A percentile compares a stretch with the other conserved stretches of the same genome.
Evolutionary conservation across 1,140 invertebrate species (phyloP).

Genomic region (Pseudomyrmex cubaensis): DNA sequence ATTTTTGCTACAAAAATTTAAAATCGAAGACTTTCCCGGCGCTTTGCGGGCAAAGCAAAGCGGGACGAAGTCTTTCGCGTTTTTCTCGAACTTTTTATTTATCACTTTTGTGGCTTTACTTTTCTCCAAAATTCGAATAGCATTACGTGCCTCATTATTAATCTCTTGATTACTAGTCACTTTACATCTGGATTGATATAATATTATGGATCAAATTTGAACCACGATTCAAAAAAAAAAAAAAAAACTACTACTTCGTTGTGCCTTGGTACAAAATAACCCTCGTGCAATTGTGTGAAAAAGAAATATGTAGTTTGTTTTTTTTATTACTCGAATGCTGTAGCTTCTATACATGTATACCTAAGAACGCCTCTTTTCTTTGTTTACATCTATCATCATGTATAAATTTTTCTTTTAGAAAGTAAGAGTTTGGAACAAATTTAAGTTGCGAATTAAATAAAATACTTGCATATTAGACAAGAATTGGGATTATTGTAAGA

Average conservation of each 20-base stretch:
- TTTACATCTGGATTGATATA: slow-evolving; percentile 14
- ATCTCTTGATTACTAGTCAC: background rate
- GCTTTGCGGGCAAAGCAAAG: slow-evolving; percentile 54
- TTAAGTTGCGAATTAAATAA: slow-evolving; percentile 54
- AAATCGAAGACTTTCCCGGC: slow-evolving; percentile 56
- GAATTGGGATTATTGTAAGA: slow-evolving; percentile 74
- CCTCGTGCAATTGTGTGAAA: background rate
- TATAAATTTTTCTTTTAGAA: slow-evolving; percentile 50
- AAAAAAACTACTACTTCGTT: background rate
- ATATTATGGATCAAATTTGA: slow-evolving; percentile 21
- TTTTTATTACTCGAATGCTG: slow-evolving; percentile 67
- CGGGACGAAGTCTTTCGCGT: slow-evolving; percentile 60
- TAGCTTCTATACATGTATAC: slow-evolving; percentile 26
- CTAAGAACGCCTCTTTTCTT: slow-evolving; percentile 41
- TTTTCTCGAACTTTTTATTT: slow-evolving; percentile 37
- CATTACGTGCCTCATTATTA: no score
- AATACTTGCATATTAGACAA: slow-evolving; percentile 67
- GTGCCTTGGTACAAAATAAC: background rate
- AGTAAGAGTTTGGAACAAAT: slow-evolving; percentile 44
- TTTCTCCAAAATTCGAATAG: no score
- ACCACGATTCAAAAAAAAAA: background rate
- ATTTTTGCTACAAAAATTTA: slow-evolving; percentile 20
- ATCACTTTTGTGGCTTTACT: background rate
- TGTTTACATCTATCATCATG: slow-evolving; percentile 29
- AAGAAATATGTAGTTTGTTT: background rate